Evolutionary conservation across 2,797 vertebrate species (phyloP).

Genomic region (Poecile montanus): DNA sequence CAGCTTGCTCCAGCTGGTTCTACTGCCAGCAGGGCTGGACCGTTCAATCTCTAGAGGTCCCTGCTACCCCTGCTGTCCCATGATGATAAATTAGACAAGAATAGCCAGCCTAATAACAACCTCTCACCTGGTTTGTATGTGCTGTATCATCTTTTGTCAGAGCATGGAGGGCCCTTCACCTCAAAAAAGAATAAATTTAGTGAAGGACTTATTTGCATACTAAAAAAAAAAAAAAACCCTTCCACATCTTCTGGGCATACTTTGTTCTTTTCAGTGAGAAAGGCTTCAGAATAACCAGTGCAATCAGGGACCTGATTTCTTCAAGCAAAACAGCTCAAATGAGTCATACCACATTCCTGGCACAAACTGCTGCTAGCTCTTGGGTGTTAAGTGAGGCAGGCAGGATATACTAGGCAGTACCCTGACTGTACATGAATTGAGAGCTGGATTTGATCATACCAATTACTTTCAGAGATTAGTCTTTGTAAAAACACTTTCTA

Average conservation of each 20-base stretch:
- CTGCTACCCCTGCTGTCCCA: background rate
- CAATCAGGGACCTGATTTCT: background rate
- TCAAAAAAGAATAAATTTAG: background rate
- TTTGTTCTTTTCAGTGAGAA: background rate
- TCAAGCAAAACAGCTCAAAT: slow-evolving; percentile 26
- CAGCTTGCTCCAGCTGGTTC: background rate
- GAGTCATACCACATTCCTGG: slow-evolving; percentile 30
- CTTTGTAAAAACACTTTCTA: background rate
- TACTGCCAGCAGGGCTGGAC: background rate
- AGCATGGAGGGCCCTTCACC: background rate
- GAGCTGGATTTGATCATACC: background rate
- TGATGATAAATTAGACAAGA: background rate
- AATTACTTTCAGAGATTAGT: slow-evolving; percentile 8
- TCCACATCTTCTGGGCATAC: background rate
- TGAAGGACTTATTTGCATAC: background rate
- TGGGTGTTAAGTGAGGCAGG: background rate
- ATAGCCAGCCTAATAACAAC: background rate
- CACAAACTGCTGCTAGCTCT: slow-evolving; percentile 11
- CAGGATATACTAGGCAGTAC: background rate
- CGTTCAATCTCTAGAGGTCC: background rate
- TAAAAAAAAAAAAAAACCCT: background rate
- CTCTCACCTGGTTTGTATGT: background rate
- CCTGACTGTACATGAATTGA: background rate
- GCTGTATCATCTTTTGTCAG: background rate
- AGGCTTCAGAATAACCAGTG: background rate